Evolutionary conservation across 2,113 vertebrate species (phyloP), one percentile per base, ranked within the genome.

Genomic region (Hyaena hyaena): DNA sequence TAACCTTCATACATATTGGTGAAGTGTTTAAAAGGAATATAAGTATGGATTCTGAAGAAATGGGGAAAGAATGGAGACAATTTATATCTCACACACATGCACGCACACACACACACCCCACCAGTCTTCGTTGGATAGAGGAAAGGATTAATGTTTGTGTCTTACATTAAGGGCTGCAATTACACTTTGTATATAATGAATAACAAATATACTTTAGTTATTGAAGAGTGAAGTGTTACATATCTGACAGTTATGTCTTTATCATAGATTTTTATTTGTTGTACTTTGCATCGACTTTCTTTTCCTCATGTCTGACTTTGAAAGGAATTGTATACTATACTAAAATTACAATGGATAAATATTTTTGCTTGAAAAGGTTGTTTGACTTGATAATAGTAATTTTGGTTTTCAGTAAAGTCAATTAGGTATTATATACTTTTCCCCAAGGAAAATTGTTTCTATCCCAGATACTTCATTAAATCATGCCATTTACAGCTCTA

Each of bases 41-140:
- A 88, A 76, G 55, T 35, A 66, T 48, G 63, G 16, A 90, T 90
- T 86, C 92, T 80, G 71, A 89, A 88, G 24, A 19, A 24, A 95
- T 43, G 10, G 28, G 77, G 63, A 89, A 88, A 7, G 17, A 24
- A 93, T n/a, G 15, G 28, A 79, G 39, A 24, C 16, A 69, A 50
- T 50, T 90, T 48, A 11, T 23, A 61, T 23, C 63, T 24, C 7
- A 10, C 23, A 86, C 19, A 50, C 31, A 71, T 2, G 12, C 50
- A 12, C 2, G 12, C 45, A 33, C 76, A 33, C 61, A 85, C 15
- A 74, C 55, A 69, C 4, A 58, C 4, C 0, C 39, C 24, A 28
- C 71, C 2, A 76, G 16, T 76, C 23, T 85, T 74, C 45, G 45
- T 11, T 45, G 10, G 15, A 53, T 55, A 11, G 1, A 28, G 23